Evolutionary conservation across 1,140 invertebrate species (phyloP).

Genomic region (Vollenhovia emeryi): DNA sequence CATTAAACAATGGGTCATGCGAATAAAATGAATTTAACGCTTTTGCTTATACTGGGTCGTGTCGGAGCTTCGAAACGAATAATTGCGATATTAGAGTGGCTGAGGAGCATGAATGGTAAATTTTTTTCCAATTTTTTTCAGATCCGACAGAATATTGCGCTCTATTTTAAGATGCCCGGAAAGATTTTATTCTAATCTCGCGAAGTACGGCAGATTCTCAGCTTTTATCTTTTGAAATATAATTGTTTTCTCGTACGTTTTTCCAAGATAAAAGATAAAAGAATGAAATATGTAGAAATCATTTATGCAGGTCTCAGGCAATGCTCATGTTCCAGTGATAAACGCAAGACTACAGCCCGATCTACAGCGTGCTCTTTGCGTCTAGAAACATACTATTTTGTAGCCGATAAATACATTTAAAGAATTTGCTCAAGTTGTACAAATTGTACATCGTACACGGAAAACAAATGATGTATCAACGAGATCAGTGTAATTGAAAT

Average conservation of each 20-base stretch:
- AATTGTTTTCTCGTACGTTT: neutral
- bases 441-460: too few relatives aligned
- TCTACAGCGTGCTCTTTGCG: too few relatives aligned
- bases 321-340: neutral
- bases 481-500: too few relatives aligned
- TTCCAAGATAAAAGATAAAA: neutral
- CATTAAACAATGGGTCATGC: conserved; percentile 15
- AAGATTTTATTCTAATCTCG: neutral
- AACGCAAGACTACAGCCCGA: neutral
- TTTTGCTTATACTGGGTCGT: neutral
- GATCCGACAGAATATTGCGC: neutral
- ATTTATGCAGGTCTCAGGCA: neutral
- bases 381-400: too few relatives aligned
- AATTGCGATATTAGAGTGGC: neutral
- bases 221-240: neutral
- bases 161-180: neutral
- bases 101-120: neutral
- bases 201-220: too few relatives aligned
- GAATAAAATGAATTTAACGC: neutral
- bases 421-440: too few relatives aligned
- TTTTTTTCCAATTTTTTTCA: neutral
- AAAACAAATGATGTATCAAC: too few relatives aligned
- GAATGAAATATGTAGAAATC: neutral
- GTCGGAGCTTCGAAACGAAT: neutral
- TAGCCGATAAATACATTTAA: too few relatives aligned